These are phyloP conservation scores for Ochlodes sylvanus DNA, from an alignment of 2,888 invertebrate genomes.

Conservation along the genomic window DNA sequence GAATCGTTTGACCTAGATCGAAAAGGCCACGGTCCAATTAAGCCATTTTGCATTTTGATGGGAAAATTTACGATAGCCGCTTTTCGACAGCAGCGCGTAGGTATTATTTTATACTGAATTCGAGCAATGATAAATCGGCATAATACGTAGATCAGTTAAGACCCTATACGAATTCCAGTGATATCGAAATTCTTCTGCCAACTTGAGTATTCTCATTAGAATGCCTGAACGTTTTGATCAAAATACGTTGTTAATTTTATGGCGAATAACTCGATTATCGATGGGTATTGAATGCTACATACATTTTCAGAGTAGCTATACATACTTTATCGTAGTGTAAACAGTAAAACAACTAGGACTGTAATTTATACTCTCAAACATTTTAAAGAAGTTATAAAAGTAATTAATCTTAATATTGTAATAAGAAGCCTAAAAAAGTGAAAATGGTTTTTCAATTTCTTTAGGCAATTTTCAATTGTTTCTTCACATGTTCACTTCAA, in stretches of 20 bases:
- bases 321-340: too few relatives aligned
- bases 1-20: conserved; percentile 80
- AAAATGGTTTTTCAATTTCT: too few relatives aligned
- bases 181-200: conserved; percentile 10
- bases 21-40: conserved; percentile 81
- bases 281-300: too few relatives aligned
- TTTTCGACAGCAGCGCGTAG: conserved; percentile 69
- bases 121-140: conserved; percentile 6
- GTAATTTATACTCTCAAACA: too few relatives aligned
- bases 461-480: too few relatives aligned
- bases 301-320: too few relatives aligned
- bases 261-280: neutral
- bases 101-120: conserved; percentile 52
- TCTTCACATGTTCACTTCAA: too few relatives aligned
- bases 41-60: conserved; percentile 84
- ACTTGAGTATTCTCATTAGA: neutral
- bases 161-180: conserved; percentile 7
- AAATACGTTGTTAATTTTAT: neutral
- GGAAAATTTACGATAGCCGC: conserved; percentile 79
- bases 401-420: too few relatives aligned
- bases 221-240: neutral
- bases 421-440: too few relatives aligned
- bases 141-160: conserved; percentile 9
- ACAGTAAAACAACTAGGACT: too few relatives aligned
- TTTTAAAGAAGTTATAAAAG: too few relatives aligned